Conservation (phyloP, 2,113 vertebrate species). For the Nannospalax galili region DNA sequence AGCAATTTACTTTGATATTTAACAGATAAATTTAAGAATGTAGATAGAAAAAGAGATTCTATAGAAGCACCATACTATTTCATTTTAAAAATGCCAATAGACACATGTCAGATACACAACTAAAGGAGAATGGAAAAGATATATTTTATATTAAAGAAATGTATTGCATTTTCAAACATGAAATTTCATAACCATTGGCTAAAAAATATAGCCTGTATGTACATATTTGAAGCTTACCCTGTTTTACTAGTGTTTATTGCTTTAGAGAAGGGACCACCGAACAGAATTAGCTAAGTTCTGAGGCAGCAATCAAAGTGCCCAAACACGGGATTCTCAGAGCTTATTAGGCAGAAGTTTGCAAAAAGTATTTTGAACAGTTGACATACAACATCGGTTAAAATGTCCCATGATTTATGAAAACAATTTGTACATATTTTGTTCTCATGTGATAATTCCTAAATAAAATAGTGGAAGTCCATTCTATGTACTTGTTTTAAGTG, state of each 20-base stretch:
- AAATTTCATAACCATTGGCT: constrained; percentile 58
- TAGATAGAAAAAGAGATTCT: not conserved
- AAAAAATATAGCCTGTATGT: constrained; percentile 73
- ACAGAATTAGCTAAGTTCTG: constrained; percentile 70
- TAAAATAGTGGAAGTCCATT: not conserved
- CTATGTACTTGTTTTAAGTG: not conserved
- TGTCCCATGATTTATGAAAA: not conserved
- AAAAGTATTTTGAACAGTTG: constrained; percentile 61
- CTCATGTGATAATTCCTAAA: not conserved
- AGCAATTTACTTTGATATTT: constrained; percentile 64
- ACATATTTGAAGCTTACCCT: constrained; percentile 62
- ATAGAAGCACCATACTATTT: not conserved
- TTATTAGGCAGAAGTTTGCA: constrained; percentile 55
- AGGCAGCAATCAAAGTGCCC: constrained; percentile 74
- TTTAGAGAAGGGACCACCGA: constrained; percentile 64
- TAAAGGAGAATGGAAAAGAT: constrained; percentile 15
- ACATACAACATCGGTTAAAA: constrained; percentile 45
- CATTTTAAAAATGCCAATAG: constrained; percentile 54
- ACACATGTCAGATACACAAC: constrained; percentile 27
- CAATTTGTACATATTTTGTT: constrained; percentile 8
- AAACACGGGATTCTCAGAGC: constrained; percentile 50
- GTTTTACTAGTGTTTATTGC: constrained; percentile 51
- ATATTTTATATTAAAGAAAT: constrained; percentile 26
- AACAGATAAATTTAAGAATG: constrained; percentile 73
- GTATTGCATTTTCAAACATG: constrained; percentile 42